Evolutionary conservation across 2,797 vertebrate genomes (phyloP), one percentile per base, ranked within the genome.

Genomic region (Eutrigla gurnardus): DNA sequence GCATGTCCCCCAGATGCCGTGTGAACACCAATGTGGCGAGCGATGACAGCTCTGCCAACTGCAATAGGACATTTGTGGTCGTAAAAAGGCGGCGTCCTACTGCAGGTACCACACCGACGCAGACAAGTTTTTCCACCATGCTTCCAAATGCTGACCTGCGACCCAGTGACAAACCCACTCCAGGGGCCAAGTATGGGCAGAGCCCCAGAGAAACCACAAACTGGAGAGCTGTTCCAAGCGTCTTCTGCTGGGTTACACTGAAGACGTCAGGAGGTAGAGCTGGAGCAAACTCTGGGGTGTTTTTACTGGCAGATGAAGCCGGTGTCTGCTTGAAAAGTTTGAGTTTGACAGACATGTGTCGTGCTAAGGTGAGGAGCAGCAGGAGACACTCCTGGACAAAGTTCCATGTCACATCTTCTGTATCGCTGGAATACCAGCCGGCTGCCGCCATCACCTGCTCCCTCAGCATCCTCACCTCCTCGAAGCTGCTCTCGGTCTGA

Each of bases 231-330:
- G 92, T 82, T 39, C 89, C 88, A 0, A 99, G 86, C 0, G 89
- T 94, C 82, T 94, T 96, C 90, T 96, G 95, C 84, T 99, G 97
- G 9, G 83, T 74, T 52, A 97, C 80, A 9, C 97, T 96, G 11
- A 99, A 95, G 0, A 96, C 93, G 25, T 98, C 97, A 0, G 97
- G 96, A n/a, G 96, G 90, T 45, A 97, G 87, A 8, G 94, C 89
- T 2, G 97, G 97, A 0, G 96, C 96, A 3, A 85, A 85, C 66
- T 96, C 96, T 0, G 95, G 90, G 1, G 92, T 92, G 32, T 47
- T 78, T 42, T 86, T 93, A 1, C 87, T 68, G 70, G 73, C 62
- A 0, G 83, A 32, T 2, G 86, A 86, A 17, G 65, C 4, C 0
- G 67, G 47, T 15, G 40, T 68, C 65, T 60, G 77, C 37, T 40